Percentiles rank a stretch among this genome's conserved stretches.
These are phyloP conservation scores for Bicyclus anynana DNA, from an alignment of 1,140 invertebrate genomes.

Conservation along the genomic window DNA sequence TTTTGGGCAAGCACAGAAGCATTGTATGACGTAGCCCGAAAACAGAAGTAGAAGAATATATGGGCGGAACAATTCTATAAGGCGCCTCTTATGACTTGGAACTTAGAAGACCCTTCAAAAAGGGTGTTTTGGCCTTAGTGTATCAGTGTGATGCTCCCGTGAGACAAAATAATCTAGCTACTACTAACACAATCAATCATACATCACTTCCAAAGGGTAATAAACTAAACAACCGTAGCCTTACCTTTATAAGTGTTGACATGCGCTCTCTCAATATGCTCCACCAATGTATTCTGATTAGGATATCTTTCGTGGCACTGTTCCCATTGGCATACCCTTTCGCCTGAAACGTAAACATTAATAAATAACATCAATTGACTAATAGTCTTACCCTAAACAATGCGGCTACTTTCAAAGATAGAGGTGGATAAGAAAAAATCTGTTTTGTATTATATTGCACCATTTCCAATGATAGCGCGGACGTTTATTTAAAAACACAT, in stretches of 20 bases:
- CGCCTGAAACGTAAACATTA: constrained; percentile 58
- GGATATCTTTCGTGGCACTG: constrained; percentile 88
- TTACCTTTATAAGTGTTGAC: constrained; percentile 88
- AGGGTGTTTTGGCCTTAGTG: no score
- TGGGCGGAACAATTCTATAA: no score
- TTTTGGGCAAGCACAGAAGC: no score
- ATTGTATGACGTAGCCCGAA: no score
- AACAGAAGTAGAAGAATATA: no score
- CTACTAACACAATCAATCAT: no score
- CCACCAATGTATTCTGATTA: constrained; percentile 88
- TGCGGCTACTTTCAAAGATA: constrained; percentile 14
- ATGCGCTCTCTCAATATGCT: constrained; percentile 94
- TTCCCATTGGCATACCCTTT: constrained; percentile 87
- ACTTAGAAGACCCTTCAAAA: no score
- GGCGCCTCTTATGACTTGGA: no score
- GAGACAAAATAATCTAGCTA: no score
- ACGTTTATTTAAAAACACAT: no score
- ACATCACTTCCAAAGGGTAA: no score
- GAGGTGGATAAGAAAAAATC: not conserved
- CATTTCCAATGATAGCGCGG: not conserved
- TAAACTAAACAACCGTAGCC: not conserved
- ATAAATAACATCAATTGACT: constrained; percentile 19
- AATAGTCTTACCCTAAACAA: constrained; percentile 16
- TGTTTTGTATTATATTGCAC: not conserved
- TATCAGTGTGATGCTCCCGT: no score